Percentiles rank a stretch among this genome's conserved stretches.
Evolutionary conservation across 1,140 invertebrate species (phyloP).

Genomic region (Drosophila busckii): DNA sequence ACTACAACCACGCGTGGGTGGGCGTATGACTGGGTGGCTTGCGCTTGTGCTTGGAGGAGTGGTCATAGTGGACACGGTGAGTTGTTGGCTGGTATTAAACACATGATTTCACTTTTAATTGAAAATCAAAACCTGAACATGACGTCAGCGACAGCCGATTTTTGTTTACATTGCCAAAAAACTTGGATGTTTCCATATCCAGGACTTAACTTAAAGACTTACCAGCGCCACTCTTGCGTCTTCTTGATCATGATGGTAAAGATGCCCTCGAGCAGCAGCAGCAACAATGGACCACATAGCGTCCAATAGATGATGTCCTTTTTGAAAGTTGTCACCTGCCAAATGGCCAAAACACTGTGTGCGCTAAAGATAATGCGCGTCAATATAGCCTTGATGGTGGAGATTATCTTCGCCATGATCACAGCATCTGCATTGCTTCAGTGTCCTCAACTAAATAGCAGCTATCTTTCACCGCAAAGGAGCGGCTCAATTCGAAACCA

Average conservation of each 20-base stretch:
- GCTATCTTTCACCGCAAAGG: background rate
- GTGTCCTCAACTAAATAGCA: background rate
- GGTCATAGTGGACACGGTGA: constrained; percentile 12
- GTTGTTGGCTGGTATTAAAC: constrained; percentile 40
- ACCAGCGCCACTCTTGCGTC: constrained; percentile 94
- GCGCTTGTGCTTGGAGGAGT: constrained; percentile 36
- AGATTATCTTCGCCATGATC: constrained; percentile 85
- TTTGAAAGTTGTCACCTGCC: constrained; percentile 88
- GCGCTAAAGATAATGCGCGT: constrained; percentile 88
- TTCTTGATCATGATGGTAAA: constrained; percentile 91
- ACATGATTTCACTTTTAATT: constrained; percentile 79
- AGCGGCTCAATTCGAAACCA: constrained; percentile 6
- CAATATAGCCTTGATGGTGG: constrained; percentile 89
- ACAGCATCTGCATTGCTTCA: constrained; percentile 43
- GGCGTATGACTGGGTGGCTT: constrained; percentile 28
- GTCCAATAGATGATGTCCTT: constrained; percentile 87
- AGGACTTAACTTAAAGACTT: constrained; percentile 46
- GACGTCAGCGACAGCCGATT: constrained; percentile 58
- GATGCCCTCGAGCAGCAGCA: constrained; percentile 89
- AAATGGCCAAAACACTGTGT: constrained; percentile 89
- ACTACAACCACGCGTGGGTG: constrained; percentile 26
- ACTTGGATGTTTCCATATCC: background rate
- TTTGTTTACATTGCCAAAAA: constrained; percentile 65
- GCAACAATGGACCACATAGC: constrained; percentile 85
- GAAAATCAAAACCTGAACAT: constrained; percentile 74